Evolutionary conservation across 2,888 invertebrate genomes (phyloP), one percentile per base, ranked within the genome.

Genomic region (Agrotis clavis): DNA sequence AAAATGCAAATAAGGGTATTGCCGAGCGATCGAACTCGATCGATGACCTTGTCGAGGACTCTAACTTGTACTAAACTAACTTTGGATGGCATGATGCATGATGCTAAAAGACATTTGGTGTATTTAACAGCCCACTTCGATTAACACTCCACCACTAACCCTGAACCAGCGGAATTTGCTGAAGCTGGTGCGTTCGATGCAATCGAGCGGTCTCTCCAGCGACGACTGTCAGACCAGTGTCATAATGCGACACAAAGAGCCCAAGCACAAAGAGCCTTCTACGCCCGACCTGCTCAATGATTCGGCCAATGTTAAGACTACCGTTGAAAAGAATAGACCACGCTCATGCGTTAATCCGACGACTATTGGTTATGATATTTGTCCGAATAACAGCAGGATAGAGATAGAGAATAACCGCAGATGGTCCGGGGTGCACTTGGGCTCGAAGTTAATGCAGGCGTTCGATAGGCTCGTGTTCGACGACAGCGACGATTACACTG

Each of bases 401-500:
- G 96, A 92, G 87, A 90, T 91, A 89, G 94, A 92, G 85, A 93
- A 84, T 45, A 97, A 97, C 85, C 97, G 98, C 88, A 96, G 98
- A 83, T 98, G 98, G 98, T 98, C 98, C 57, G 97, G 97, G 51
- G 97, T 98, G 54, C 97, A 98, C 77, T 93, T 97, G 81, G 97
- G 97, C 64, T 97, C 98, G 0, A 98, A 98, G 87, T 94, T 98
- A 85, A 97, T 97, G 92, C 97, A 98, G 87, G 98, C 97, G 4
- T 97, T 98, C 85, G 98, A 98, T 89, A 96, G 97, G 86, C 94
- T 98, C 47, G 97, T 97, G 68, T 96, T 97, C 75, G 97, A 97
- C 77, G 97, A 97, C 87, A 97, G 97, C 77, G 97, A 97, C 84
- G 97, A 98, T 91, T 98, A 98, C 89, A 97, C 97, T 13, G 98